phyloP scores from a whole-genome alignment of 2,888 invertebrate genomes.

The Cheilosia grossa region DNA sequence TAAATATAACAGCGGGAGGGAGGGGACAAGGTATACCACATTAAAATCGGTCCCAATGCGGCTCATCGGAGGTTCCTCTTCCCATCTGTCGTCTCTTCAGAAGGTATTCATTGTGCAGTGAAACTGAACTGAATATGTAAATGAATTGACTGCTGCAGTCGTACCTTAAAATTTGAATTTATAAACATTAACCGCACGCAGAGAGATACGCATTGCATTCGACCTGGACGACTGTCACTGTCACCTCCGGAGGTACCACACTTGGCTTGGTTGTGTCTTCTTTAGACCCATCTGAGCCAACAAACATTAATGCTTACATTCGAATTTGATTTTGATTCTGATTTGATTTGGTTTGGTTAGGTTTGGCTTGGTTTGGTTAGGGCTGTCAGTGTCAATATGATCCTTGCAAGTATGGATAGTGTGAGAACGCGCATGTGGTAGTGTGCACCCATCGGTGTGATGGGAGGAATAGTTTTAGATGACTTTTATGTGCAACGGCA shows the following conservation, averaged over 20 bases:
- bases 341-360: slow-evolving; percentile 39
- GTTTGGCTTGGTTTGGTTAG: slow-evolving; percentile 38
- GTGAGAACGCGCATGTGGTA: slow-evolving; percentile 39
- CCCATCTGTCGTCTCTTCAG: background rate
- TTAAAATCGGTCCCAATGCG: slow-evolving; percentile 56
- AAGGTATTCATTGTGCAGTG: slow-evolving; percentile 41
- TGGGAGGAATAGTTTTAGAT: slow-evolving; percentile 16
- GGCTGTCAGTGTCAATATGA: slow-evolving; percentile 38
- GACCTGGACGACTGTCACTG: background rate
- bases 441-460: background rate
- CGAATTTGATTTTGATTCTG: slow-evolving; percentile 41
- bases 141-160: slow-evolving; percentile 66
- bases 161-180: slow-evolving; percentile 63
- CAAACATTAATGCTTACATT: slow-evolving; percentile 29
- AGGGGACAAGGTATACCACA: slow-evolving; percentile 16
- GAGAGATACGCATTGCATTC: slow-evolving; percentile 45
- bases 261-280: slow-evolving; percentile 29
- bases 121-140: slow-evolving; percentile 62
- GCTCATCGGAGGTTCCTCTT: slow-evolving; percentile 35
- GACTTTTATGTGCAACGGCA: slow-evolving; percentile 46
- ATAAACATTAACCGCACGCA: slow-evolving; percentile 66
- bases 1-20: slow-evolving; percentile 1
- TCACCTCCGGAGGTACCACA: slow-evolving; percentile 38
- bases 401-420: background rate
- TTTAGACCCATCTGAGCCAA: slow-evolving; percentile 29